Evolutionary conservation across 2,113 vertebrate genomes (phyloP).

Genomic region (Percopsis transmontana): DNA sequence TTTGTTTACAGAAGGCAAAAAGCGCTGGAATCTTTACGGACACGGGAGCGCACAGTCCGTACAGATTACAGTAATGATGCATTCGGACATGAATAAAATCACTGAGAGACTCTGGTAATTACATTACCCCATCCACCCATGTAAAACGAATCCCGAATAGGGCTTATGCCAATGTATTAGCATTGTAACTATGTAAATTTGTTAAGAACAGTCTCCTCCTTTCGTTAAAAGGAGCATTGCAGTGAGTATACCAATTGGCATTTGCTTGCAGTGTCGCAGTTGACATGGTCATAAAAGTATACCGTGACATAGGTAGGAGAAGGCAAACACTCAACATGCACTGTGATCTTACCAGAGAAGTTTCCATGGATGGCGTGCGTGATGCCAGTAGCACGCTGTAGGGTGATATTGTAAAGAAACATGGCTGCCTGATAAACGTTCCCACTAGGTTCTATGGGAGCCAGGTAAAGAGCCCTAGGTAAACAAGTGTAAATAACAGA

Average conservation of each 20-base stretch:
- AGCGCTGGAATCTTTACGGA: too few species aligned
- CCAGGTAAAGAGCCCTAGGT: slow-evolving; percentile 24
- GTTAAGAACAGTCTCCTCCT: neutral
- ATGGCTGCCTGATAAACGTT: slow-evolving; percentile 71
- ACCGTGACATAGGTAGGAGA: neutral
- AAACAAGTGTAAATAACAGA: slow-evolving; percentile 30
- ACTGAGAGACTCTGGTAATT: too few species aligned
- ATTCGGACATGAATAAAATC: too few species aligned
- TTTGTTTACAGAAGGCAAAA: too few species aligned
- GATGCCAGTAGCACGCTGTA: slow-evolving; percentile 96
- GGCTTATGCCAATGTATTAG: neutral
- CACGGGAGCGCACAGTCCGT: too few species aligned
- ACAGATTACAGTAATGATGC: too few species aligned
- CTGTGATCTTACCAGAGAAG: slow-evolving; percentile 86
- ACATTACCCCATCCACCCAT: too few species aligned
- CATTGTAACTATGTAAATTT: neutral
- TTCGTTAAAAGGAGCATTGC: too few species aligned
- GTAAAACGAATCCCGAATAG: too few species aligned
- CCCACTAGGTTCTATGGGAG: slow-evolving; percentile 44
- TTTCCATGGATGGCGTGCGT: slow-evolving; percentile 98
- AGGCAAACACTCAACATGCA: neutral
- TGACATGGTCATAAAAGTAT: too few species aligned
- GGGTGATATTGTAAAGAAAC: slow-evolving; percentile 97
- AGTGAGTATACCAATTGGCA: too few species aligned
- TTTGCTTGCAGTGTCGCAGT: too few species aligned